These are phyloP conservation scores for Drosophila erecta DNA, from an alignment of 1,140 invertebrate genomes.

Conservation along the genomic window DNA sequence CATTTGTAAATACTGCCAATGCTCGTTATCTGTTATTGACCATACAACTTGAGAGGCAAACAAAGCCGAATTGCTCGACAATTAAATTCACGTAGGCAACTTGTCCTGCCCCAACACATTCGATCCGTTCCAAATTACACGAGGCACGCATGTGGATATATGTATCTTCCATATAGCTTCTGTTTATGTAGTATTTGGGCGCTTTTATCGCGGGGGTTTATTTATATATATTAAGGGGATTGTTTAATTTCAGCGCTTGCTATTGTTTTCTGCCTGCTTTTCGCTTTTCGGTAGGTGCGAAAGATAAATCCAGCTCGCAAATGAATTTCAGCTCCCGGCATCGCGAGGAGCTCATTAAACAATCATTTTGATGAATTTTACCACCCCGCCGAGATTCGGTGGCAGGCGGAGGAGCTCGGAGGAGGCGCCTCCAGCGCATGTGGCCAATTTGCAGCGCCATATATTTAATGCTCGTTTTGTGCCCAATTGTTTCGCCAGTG, in stretches of 20 bases:
- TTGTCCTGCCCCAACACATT: slow-evolving; percentile 43
- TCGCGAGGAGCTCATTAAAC: slow-evolving; percentile 69
- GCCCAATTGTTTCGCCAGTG: slow-evolving; percentile 50
- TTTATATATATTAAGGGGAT: slow-evolving; percentile 65
- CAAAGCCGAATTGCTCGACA: slow-evolving; percentile 57
- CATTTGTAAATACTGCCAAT: slow-evolving; percentile 30
- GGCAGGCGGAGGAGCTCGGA: background rate
- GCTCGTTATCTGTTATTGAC: slow-evolving; percentile 18
- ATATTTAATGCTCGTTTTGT: slow-evolving; percentile 63
- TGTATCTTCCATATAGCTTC: background rate
- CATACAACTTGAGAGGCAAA: slow-evolving; percentile 61
- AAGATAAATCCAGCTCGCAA: slow-evolving; percentile 58
- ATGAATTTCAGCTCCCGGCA: slow-evolving; percentile 42
- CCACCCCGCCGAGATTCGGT: slow-evolving; percentile 8
- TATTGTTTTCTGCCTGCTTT: slow-evolving; percentile 18
- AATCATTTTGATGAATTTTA: slow-evolving; percentile 78
- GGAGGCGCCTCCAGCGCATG: slow-evolving; percentile 23
- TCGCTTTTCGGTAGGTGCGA: slow-evolving; percentile 60
- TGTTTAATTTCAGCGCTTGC: slow-evolving; percentile 56
- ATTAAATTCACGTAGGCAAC: slow-evolving; percentile 53
- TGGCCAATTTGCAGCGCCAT: slow-evolving; percentile 66
- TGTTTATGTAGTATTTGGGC: slow-evolving; percentile 7
- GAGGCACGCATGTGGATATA: background rate
- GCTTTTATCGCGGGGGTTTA: slow-evolving; percentile 46
- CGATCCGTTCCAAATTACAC: background rate